Evolutionary conservation across 2,113 vertebrate species (phyloP).

Genomic region (Amazona guildingii): DNA sequence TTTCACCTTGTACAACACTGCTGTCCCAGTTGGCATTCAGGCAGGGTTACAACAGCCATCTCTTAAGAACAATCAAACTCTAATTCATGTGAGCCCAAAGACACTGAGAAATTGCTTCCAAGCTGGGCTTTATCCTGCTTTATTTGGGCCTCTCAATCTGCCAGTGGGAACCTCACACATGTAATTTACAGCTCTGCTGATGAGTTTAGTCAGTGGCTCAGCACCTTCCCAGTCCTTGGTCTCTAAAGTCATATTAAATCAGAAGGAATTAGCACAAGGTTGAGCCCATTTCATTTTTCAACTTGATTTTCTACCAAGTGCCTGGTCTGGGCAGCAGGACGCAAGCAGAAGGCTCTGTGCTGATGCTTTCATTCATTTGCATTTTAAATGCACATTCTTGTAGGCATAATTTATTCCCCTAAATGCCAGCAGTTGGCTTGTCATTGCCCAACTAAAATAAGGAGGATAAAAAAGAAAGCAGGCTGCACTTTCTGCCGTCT

Average conservation of each 20-base stretch:
- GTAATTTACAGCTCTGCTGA: constrained; percentile 32
- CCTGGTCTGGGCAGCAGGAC: background rate
- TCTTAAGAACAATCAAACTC: background rate
- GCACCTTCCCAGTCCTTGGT: constrained; percentile 3
- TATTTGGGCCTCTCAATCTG: constrained; percentile 26
- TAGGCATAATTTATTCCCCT: constrained; percentile 42
- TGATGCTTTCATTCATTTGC: constrained; percentile 46
- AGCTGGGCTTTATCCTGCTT: constrained; percentile 28
- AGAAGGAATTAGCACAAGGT: constrained; percentile 29
- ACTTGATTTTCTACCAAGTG: constrained; percentile 16
- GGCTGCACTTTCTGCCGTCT: background rate
- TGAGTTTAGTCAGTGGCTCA: constrained; percentile 24
- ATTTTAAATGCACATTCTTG: constrained; percentile 65
- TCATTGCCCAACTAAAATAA: constrained; percentile 22
- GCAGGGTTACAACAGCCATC: background rate
- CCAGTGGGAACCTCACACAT: background rate
- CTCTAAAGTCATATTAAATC: constrained; percentile 30
- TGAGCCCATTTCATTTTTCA: constrained; percentile 38
- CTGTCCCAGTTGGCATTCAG: background rate
- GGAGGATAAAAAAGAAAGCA: background rate
- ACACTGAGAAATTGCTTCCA: constrained; percentile 8
- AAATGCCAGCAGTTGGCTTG: constrained; percentile 49
- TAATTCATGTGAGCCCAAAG: background rate
- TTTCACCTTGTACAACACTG: background rate
- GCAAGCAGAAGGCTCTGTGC: constrained; percentile 44